A percentile compares a stretch with the other conserved stretches of the same genome.
phyloP scores from a whole-genome alignment of 64 coral and sea anemone genomes.

The Porites australiensis region DNA sequence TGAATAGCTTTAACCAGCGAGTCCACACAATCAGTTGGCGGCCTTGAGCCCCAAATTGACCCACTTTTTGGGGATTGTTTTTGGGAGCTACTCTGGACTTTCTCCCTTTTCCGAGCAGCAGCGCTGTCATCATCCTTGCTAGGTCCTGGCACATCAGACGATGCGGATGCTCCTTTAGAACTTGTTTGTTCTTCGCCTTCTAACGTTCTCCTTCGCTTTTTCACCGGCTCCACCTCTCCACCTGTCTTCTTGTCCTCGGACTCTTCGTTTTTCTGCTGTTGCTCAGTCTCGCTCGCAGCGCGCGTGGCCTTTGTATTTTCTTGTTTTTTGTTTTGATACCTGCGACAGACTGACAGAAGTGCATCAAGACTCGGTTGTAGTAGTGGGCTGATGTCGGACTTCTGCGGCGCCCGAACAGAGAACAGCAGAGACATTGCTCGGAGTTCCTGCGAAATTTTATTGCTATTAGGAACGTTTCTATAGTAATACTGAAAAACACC shows the following conservation, averaged over 20 bases:
- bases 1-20: slow-evolving; percentile 66
- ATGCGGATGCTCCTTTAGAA: neutral
- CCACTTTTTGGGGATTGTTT: slow-evolving; percentile 33
- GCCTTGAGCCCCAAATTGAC: slow-evolving; percentile 53
- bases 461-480: too few species aligned
- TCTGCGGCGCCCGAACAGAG: slow-evolving; percentile 63
- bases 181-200: slow-evolving; percentile 39
- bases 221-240: slow-evolving; percentile 21
- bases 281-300: slow-evolving; percentile 14
- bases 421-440: slow-evolving; percentile 74
- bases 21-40: slow-evolving; percentile 57
- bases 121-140: slow-evolving; percentile 43
- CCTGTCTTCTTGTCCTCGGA: neutral
- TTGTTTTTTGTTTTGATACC: slow-evolving; percentile 63
- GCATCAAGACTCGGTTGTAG: slow-evolving; percentile 67
- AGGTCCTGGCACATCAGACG: slow-evolving; percentile 45
- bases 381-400: slow-evolving; percentile 66
- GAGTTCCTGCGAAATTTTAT: slow-evolving; percentile 25
- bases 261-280: slow-evolving; percentile 36
- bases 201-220: slow-evolving; percentile 55
- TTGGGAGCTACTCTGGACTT: neutral
- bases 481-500: too few species aligned
- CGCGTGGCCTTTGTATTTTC: slow-evolving; percentile 17
- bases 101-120: slow-evolving; percentile 23
- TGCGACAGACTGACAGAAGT: slow-evolving; percentile 61